Percentiles rank a stretch among this genome's conserved stretches.
phyloP scores from a whole-genome alignment of 2,888 invertebrate genomes.

The Drosophila fulvimacula region DNA sequence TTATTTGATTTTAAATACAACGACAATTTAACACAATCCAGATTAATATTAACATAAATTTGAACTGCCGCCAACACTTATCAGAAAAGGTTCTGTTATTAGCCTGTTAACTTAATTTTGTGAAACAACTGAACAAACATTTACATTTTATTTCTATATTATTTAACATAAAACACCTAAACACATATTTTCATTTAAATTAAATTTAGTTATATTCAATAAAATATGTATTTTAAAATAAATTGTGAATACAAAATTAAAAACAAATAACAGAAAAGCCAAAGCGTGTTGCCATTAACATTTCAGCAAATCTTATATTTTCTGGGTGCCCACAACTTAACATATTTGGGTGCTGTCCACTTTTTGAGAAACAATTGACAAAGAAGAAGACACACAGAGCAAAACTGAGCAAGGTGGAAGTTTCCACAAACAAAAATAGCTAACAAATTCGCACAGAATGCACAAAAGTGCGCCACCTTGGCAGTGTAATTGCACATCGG shows the following conservation, averaged over 20 bases:
- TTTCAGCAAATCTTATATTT: slow-evolving; percentile 7
- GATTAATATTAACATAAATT: background rate
- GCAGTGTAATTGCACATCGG: slow-evolving; percentile 44
- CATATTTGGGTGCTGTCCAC: background rate
- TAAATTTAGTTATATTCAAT: too few species aligned
- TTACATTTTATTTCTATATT: background rate
- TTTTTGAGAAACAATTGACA: slow-evolving; percentile 8
- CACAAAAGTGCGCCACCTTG: slow-evolving; percentile 77
- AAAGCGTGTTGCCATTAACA: slow-evolving; percentile 1
- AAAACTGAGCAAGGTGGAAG: slow-evolving; percentile 54
- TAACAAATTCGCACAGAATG: slow-evolving; percentile 64
- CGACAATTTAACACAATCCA: too few species aligned
- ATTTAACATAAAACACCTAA: background rate
- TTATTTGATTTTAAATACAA: background rate
- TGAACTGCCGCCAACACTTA: background rate
- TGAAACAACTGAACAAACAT: background rate
- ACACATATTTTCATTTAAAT: background rate
- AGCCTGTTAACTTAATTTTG: background rate
- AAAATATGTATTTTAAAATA: background rate
- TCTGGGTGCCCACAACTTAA: slow-evolving; percentile 19
- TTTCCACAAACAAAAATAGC: slow-evolving; percentile 60
- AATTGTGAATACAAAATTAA: background rate
- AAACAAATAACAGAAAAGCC: background rate
- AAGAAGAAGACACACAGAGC: slow-evolving; percentile 24
- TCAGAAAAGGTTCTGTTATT: background rate